phyloP scores from a whole-genome alignment of 2,888 invertebrate species.

The Euplexia lucipara region DNA sequence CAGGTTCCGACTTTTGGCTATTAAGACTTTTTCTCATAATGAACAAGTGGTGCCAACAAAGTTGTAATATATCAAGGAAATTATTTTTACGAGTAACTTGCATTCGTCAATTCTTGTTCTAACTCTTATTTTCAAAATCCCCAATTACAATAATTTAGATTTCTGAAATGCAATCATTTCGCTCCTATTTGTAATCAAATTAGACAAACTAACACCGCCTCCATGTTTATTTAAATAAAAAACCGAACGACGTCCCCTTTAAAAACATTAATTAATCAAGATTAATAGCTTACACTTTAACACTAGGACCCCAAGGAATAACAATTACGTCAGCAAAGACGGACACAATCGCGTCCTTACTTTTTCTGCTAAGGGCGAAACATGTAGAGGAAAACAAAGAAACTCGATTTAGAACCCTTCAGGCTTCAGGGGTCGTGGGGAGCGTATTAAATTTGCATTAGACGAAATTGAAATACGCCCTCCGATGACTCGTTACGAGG shows the following conservation, averaged over 20 bases:
- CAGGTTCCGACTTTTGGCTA: constrained; percentile 22
- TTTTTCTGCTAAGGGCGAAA: constrained; percentile 63
- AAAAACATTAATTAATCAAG: constrained; percentile 85
- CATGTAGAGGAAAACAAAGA: constrained; percentile 84
- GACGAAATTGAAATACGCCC: constrained; percentile 90
- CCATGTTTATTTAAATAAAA: constrained; percentile 69
- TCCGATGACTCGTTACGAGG: constrained; percentile 87
- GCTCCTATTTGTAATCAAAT: constrained; percentile 57
- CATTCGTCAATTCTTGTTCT: too few species aligned
- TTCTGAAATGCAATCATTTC: constrained; percentile 15
- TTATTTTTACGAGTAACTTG: neutral
- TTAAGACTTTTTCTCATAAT: constrained; percentile 41
- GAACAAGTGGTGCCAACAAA: constrained; percentile 33
- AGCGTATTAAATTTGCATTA: constrained; percentile 91
- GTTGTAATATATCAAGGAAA: neutral
- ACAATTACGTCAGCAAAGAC: constrained; percentile 76
- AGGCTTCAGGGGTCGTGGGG: constrained; percentile 81
- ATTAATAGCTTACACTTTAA: constrained; percentile 84
- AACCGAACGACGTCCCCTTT: constrained; percentile 62
- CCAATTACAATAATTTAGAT: neutral
- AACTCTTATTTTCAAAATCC: too few species aligned
- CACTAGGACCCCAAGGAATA: constrained; percentile 78
- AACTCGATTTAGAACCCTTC: constrained; percentile 85
- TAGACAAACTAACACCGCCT: constrained; percentile 56
- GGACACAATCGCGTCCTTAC: constrained; percentile 53